Conservation (phyloP, 2,113 vertebrate genomes). For the Nanorana parkeri region DNA sequence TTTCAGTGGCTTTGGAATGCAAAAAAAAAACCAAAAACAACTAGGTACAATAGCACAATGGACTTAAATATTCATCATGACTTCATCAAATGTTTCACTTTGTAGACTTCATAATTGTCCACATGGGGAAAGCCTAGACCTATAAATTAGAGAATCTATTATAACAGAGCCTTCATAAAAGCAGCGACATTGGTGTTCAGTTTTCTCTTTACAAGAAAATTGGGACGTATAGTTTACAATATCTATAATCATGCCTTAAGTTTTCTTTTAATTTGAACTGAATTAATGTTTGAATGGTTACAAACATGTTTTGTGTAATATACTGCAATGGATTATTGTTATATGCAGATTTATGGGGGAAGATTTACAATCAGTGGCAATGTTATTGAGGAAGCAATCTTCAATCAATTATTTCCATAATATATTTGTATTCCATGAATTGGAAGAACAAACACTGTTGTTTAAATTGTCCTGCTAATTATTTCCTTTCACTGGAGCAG, state of each 20-base stretch:
- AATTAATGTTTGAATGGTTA: conserved; percentile 6
- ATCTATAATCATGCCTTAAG: conserved; percentile 65
- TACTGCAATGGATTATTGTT: conserved; percentile 68
- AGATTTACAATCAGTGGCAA: conserved; percentile 76
- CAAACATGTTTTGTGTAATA: conserved; percentile 54
- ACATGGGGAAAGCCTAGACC: neutral
- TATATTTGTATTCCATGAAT: conserved; percentile 78
- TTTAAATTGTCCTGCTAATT: conserved; percentile 76
- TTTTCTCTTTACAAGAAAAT: conserved; percentile 28
- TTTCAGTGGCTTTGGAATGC: no score
- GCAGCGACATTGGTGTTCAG: neutral
- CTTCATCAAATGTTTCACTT: neutral
- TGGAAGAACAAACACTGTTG: conserved; percentile 42
- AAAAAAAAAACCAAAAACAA: no score
- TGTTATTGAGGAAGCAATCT: conserved; percentile 77
- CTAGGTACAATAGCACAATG: no score
- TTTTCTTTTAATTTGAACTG: conserved; percentile 52
- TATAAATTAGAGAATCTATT: conserved; percentile 1
- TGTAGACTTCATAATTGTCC: conserved; percentile 6
- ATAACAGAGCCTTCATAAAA: neutral
- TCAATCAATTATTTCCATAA: conserved; percentile 81
- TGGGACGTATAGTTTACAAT: conserved; percentile 58
- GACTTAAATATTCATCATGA: neutral
- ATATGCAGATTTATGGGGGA: conserved; percentile 66
- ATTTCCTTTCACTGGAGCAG: conserved; percentile 78